These are phyloP conservation scores for Spodoptera litura DNA, from an alignment of 1,140 invertebrate species.

Conservation along the genomic window DNA sequence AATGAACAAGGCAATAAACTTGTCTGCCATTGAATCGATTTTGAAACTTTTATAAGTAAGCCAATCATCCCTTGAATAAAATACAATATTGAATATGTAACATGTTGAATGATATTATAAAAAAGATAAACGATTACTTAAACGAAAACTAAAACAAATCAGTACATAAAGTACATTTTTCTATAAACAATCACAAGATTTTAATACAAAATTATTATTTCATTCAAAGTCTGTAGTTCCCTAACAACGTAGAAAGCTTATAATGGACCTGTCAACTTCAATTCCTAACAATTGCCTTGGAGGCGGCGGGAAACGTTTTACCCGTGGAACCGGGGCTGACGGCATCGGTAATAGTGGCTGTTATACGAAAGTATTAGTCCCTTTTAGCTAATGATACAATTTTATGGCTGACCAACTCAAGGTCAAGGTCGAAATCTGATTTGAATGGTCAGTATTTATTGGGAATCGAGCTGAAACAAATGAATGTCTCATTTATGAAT, in stretches of 20 bases:
- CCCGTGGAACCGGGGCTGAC: constrained; percentile 2
- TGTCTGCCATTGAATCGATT: too few relatives aligned
- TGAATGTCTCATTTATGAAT: neutral
- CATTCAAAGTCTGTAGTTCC: constrained; percentile 36
- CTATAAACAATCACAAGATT: neutral
- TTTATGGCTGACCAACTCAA: neutral
- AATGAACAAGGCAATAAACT: too few relatives aligned
- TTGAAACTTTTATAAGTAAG: too few relatives aligned
- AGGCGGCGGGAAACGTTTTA: constrained; percentile 32
- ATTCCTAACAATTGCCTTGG: constrained; percentile 50
- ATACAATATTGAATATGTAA: too few relatives aligned
- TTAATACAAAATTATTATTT: constrained; percentile 40
- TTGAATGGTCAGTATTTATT: neutral
- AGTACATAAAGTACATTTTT: neutral
- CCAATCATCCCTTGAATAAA: too few relatives aligned
- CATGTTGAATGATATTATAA: too few relatives aligned
- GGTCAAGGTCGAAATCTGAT: constrained; percentile 26
- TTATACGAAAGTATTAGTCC: constrained; percentile 37
- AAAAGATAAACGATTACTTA: too few relatives aligned
- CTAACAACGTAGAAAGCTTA: constrained; percentile 51
- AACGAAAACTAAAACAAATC: neutral
- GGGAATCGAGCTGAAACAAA: neutral
- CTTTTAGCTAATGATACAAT: constrained; percentile 46
- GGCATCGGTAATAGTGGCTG: constrained; percentile 29
- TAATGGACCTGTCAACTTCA: constrained; percentile 55